phyloP scores from a whole-genome alignment of 2,113 vertebrate genomes.

The Apteryx owenii region DNA sequence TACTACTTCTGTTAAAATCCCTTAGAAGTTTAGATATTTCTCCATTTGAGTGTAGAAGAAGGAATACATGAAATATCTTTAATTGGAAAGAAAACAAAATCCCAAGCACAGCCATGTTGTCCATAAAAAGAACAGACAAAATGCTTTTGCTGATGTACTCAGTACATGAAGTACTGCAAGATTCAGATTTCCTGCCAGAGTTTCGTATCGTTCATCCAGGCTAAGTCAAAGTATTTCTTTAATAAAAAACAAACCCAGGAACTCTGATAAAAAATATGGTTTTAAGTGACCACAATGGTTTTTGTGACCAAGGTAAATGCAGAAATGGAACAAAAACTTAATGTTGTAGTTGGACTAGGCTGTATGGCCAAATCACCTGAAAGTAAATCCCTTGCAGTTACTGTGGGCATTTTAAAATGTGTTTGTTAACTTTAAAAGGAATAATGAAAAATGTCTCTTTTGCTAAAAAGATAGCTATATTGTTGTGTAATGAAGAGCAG shows the following conservation, averaged over 20 bases:
- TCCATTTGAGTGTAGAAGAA: neutral
- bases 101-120: rapidly evolving
- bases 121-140: neutral
- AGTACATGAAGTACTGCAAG: rapidly evolving
- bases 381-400: slow-evolving; percentile 19
- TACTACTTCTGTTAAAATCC: neutral
- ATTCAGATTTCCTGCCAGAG: neutral
- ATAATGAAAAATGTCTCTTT: slow-evolving; percentile 63
- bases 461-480: slow-evolving; percentile 43
- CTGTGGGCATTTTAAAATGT: neutral
- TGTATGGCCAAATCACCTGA: neutral
- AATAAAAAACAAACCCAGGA: neutral
- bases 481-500: slow-evolving; percentile 71
- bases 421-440: slow-evolving; percentile 53
- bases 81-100: neutral
- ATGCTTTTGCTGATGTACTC: neutral
- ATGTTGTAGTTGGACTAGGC: neutral
- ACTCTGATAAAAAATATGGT: neutral
- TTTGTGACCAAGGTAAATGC: neutral
- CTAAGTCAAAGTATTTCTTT: neutral
- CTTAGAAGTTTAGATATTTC: neutral
- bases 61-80: neutral
- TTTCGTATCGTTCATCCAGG: neutral
- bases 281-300: neutral
- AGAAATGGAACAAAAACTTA: neutral